Evolutionary conservation across 2,113 vertebrate species (phyloP).

Genomic region (Suncus etruscus): DNA sequence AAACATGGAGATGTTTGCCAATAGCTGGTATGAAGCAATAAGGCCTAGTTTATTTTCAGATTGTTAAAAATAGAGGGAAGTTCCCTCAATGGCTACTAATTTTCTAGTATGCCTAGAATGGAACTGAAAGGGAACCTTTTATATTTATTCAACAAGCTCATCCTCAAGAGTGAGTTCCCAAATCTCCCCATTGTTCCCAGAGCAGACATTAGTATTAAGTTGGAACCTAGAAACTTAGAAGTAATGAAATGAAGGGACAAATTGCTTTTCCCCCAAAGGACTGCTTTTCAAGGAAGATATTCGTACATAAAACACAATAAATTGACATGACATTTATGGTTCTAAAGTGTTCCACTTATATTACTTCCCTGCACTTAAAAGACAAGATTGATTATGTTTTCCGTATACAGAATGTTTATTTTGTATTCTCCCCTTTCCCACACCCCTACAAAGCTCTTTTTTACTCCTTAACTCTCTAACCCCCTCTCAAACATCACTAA

Average conservation of each 20-base stretch:
- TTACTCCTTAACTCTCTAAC: no score
- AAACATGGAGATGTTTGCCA: neutral
- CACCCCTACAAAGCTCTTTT: no score
- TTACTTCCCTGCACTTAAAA: neutral
- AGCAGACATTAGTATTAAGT: neutral
- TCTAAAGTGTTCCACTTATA: neutral
- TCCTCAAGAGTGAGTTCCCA: neutral
- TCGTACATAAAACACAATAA: neutral
- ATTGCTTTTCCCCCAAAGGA: slow-evolving; percentile 24
- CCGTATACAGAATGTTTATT: no score
- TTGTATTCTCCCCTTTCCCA: no score
- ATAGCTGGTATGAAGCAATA: neutral
- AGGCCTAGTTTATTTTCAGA: slow-evolving; percentile 23
- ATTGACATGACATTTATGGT: neutral
- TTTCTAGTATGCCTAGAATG: neutral
- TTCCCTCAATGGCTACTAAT: neutral
- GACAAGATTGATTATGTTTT: slow-evolving; percentile 4
- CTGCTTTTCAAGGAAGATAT: neutral
- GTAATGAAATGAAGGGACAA: neutral
- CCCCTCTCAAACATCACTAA: no score
- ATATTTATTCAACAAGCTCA: neutral
- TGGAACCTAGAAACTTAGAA: neutral
- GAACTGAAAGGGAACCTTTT: neutral
- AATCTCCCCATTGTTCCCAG: neutral
- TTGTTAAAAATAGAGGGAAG: slow-evolving; percentile 32